Evolutionary conservation across 2,797 vertebrate species (phyloP).

Genomic region (Dryobates pubescens): DNA sequence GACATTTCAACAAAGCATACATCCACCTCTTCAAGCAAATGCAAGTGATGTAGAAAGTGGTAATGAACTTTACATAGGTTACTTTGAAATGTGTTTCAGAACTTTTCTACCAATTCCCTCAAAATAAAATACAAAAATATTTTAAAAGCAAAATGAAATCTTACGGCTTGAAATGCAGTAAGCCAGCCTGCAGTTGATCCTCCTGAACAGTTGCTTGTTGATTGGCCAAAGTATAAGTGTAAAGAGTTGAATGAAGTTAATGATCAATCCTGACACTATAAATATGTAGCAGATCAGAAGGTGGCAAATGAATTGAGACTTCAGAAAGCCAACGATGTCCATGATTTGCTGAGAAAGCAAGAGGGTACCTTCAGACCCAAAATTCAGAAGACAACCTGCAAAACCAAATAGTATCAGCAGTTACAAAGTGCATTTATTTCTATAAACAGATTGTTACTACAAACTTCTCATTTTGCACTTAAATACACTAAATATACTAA

Average conservation of each 20-base stretch:
- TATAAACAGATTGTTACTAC: neutral
- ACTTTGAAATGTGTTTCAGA: neutral
- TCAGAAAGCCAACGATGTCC: conserved; percentile 87
- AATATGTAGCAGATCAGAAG: conserved; percentile 94
- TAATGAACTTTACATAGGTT: neutral
- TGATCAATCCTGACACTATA: conserved; percentile 88
- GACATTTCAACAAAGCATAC: neutral
- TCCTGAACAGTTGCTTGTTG: conserved; percentile 90
- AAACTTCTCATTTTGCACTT: neutral
- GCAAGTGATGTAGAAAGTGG: neutral
- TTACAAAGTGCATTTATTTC: conserved; percentile 38
- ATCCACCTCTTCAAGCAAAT: neutral
- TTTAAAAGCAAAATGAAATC: conserved; percentile 46
- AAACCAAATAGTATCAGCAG: conserved; percentile 46
- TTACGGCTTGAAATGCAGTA: conserved; percentile 95
- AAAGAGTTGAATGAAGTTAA: conserved; percentile 91
- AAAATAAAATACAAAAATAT: conserved; percentile 12
- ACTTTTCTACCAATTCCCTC: neutral
- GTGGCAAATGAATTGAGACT: conserved; percentile 92
- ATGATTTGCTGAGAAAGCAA: conserved; percentile 76
- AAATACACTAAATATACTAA: neutral
- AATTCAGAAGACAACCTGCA: conserved; percentile 57
- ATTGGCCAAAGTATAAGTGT: conserved; percentile 90
- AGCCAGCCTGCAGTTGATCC: conserved; percentile 90
- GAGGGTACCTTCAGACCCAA: conserved; percentile 26